These are phyloP conservation scores for Scartelaos histophorus DNA, from an alignment of 2,113 vertebrate genomes.

Conservation along the genomic window DNA sequence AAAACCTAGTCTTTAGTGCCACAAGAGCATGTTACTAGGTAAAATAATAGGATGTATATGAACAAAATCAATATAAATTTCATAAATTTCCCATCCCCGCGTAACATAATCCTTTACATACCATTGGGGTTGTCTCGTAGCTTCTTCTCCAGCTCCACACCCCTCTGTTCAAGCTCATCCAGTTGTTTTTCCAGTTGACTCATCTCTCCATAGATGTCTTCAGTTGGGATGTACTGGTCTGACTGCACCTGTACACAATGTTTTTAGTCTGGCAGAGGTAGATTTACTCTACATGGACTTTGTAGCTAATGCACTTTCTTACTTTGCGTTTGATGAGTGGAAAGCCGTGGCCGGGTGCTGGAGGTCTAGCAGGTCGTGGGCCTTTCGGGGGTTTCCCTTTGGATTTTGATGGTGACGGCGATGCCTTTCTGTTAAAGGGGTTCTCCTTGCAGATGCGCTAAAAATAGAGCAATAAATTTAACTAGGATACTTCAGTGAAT, in stretches of 20 bases:
- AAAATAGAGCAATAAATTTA: neutral
- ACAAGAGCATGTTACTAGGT: no score
- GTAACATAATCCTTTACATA: conserved; percentile 36
- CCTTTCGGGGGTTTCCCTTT: conserved; percentile 81
- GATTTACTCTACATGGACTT: neutral
- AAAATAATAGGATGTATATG: no score
- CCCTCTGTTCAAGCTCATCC: conserved; percentile 89
- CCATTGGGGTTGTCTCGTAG: conserved; percentile 86
- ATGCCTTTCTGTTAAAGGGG: conserved; percentile 92
- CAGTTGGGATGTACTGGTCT: conserved; percentile 92
- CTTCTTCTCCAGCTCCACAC: conserved; percentile 90
- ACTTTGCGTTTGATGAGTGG: conserved; percentile 99
- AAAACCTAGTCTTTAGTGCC: no score
- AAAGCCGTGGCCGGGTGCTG: conserved; percentile 94
- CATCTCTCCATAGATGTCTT: conserved; percentile 94
- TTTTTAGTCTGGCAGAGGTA: conserved; percentile 57
- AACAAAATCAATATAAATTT: no score
- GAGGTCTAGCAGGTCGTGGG: conserved; percentile 87
- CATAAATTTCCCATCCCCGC: no score
- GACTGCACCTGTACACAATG: conserved; percentile 86
- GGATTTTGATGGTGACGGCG: conserved; percentile 76
- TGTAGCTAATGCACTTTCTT: conserved; percentile 1
- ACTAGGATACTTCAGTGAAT: neutral
- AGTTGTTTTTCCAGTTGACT: conserved; percentile 88
- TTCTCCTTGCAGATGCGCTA: conserved; percentile 97